Percentiles rank a stretch among this genome's conserved stretches.
phyloP scores from a whole-genome alignment of 1,140 invertebrate species.

The Subanguina moxae region DNA sequence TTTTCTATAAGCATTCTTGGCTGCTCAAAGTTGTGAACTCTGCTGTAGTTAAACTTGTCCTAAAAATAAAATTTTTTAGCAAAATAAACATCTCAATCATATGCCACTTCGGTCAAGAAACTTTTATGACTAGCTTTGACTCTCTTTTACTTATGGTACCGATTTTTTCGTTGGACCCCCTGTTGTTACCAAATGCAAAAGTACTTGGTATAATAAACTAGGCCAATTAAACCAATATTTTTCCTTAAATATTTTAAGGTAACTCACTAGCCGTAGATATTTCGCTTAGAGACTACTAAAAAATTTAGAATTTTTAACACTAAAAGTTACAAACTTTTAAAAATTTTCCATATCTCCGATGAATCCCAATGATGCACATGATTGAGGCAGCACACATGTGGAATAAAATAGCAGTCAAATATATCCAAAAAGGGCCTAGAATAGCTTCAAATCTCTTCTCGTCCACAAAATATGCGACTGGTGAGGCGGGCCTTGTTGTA shows the following conservation, averaged over 20 bases:
- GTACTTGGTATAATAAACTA: too few species aligned
- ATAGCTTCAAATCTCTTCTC: slow-evolving; percentile 5
- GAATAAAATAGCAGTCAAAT: slow-evolving; percentile 49
- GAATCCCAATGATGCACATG: slow-evolving; percentile 50
- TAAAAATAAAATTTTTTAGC: slow-evolving; percentile 2
- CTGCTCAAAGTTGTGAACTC: slow-evolving; percentile 1
- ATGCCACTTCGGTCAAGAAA: too few species aligned
- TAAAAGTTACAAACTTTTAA: slow-evolving; percentile 31
- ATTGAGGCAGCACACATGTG: slow-evolving; percentile 48
- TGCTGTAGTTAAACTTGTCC: slow-evolving; percentile 11
- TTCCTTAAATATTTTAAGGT: too few species aligned
- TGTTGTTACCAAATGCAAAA: too few species aligned
- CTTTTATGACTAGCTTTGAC: too few species aligned
- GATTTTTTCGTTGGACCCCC: too few species aligned
- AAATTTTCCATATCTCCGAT: slow-evolving; percentile 45
- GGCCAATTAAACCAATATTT: too few species aligned
- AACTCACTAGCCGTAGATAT: too few species aligned
- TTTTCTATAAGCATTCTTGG: too few species aligned
- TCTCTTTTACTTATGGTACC: too few species aligned
- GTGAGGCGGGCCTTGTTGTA: neutral
- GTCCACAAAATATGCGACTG: neutral
- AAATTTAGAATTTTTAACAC: neutral
- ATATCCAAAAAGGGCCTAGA: slow-evolving; percentile 51
- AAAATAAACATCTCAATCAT: too few species aligned
- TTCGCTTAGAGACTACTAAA: too few species aligned